Conservation (phyloP, 2,888 invertebrate species). For the Nemotelus pantherinus region DNA sequence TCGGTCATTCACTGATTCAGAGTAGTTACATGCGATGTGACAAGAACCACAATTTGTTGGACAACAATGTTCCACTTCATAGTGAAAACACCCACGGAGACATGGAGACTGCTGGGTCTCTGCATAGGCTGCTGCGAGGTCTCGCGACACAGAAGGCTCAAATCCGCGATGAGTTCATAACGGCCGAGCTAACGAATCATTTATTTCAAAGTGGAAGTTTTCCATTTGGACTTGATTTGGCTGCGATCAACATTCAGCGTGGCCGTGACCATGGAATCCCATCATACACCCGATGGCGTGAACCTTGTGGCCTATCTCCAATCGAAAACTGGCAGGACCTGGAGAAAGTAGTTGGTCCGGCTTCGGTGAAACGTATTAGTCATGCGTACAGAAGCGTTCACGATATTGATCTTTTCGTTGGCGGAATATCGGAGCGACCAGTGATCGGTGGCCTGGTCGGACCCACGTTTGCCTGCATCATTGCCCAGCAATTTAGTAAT, state of each 20-base stretch:
- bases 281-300: conserved; percentile 81
- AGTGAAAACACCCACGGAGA: conserved; percentile 78
- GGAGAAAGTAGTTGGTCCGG: conserved; percentile 72
- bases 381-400: conserved; percentile 75
- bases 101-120: conserved; percentile 80
- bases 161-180: conserved; percentile 83
- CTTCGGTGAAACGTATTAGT: conserved; percentile 72
- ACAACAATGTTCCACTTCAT: conserved; percentile 82
- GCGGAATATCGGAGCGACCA: conserved; percentile 83
- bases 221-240: conserved; percentile 84
- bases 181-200: conserved; percentile 83
- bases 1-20: conserved; percentile 88
- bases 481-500: conserved; percentile 85
- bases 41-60: conserved; percentile 73
- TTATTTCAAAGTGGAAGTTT: conserved; percentile 78
- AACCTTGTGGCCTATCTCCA: conserved; percentile 78
- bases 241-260: conserved; percentile 87
- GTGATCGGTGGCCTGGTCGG: conserved; percentile 84
- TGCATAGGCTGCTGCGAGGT: conserved; percentile 81
- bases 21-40: conserved; percentile 79
- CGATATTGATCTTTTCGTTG: conserved; percentile 86
- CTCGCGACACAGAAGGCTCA: conserved; percentile 81
- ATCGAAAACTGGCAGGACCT: conserved; percentile 78
- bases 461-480: conserved; percentile 88
- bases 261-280: conserved; percentile 89